Evolutionary conservation across 2,888 invertebrate species (phyloP).

Genomic region (Notodonta dromedarius): DNA sequence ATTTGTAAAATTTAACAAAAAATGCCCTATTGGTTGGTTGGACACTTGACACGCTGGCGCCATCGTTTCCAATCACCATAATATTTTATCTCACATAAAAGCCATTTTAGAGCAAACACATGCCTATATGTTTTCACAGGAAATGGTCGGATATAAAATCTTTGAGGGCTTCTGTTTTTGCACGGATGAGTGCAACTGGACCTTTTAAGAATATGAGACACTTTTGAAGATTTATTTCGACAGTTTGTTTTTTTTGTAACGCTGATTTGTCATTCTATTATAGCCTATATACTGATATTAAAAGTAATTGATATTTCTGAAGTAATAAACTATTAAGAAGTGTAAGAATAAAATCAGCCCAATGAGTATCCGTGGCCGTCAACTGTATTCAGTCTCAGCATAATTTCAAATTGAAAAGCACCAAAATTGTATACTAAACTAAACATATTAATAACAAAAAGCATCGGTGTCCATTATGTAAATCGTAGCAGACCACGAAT

Average conservation of each 20-base stretch:
- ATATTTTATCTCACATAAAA: constrained; percentile 41
- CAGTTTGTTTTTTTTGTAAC: neutral
- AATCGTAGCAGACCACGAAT: constrained; percentile 39
- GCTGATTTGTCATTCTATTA: too few relatives aligned
- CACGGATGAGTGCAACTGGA: constrained; percentile 19
- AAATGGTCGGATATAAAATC: constrained; percentile 32
- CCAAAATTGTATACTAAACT: neutral
- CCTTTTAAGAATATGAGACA: constrained; percentile 9
- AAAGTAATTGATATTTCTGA: too few relatives aligned
- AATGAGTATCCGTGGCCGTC: too few relatives aligned
- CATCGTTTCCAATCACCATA: constrained; percentile 32
- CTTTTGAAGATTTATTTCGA: constrained; percentile 5
- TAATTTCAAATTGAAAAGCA: neutral
- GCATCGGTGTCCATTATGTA: constrained; percentile 16
- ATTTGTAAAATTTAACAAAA: constrained; percentile 20
- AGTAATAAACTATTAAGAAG: too few relatives aligned
- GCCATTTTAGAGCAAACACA: constrained; percentile 23
- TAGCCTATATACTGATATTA: too few relatives aligned
- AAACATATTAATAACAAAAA: constrained; percentile 32
- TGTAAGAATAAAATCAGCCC: too few relatives aligned
- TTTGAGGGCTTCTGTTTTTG: constrained; percentile 24
- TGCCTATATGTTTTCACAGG: constrained; percentile 37
- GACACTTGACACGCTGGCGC: constrained; percentile 45
- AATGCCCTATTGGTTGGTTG: constrained; percentile 34
- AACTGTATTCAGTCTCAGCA: neutral